Evolutionary conservation across 30 jellyfish, hydroid and myxozoan genomes (phyloP).

Genomic region (Sanderia malayensis): DNA sequence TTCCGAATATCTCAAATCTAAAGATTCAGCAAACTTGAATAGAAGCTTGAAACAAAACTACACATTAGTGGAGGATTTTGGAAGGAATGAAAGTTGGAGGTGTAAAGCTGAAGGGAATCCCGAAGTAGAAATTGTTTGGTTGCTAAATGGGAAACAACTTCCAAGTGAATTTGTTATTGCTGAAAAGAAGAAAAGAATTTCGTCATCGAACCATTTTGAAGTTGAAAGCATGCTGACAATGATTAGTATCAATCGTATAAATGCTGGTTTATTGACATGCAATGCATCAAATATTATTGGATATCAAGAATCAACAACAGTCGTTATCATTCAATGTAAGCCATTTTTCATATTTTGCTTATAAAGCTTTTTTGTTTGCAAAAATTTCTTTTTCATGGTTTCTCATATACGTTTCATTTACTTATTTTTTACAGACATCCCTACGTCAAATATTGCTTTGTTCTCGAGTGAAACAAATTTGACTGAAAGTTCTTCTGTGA

Average conservation of each 20-base stretch:
- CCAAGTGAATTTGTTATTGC: slow-evolving; percentile 8
- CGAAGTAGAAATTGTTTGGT: slow-evolving; percentile 26
- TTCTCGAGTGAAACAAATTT: too few species aligned
- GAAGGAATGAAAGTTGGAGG: slow-evolving; percentile 25
- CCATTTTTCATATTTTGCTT: background rate
- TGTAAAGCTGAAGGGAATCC: slow-evolving; percentile 66
- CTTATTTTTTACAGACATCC: too few species aligned
- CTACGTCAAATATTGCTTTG: too few species aligned
- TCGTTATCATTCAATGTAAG: slow-evolving; percentile 35
- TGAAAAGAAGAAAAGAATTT: background rate
- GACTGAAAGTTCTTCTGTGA: too few species aligned
- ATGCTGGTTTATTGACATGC: slow-evolving; percentile 33
- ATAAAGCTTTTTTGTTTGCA: background rate
- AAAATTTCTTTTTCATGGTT: background rate
- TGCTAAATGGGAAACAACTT: slow-evolving; percentile 13
- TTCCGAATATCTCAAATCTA: too few species aligned
- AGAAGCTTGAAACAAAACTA: slow-evolving; percentile 18
- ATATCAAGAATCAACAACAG: background rate
- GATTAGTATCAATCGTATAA: slow-evolving; percentile 28
- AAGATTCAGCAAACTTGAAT: slow-evolving; percentile 34
- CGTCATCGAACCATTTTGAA: background rate
- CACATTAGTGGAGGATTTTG: slow-evolving; percentile 37
- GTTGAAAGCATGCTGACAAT: slow-evolving; percentile 41
- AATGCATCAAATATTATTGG: slow-evolving; percentile 46
- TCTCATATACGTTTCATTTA: too few species aligned